Conservation (phyloP, 2,888 invertebrate genomes). For the Zhuqinia jingwanae region DNA sequence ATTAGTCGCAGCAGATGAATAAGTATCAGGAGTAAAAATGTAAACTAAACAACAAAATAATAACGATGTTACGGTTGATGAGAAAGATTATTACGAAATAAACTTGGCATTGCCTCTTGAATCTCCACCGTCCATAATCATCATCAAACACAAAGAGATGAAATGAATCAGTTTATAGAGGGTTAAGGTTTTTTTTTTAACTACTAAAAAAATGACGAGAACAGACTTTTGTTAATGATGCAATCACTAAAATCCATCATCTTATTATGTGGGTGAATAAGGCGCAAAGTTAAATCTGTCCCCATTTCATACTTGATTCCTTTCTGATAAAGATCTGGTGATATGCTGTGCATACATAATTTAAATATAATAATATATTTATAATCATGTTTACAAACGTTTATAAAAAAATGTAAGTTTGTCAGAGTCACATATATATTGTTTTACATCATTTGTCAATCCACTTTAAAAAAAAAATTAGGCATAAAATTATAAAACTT, state of each 20-base stretch:
- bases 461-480: too few relatives aligned
- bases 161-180: background rate
- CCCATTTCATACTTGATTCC: conserved; percentile 46
- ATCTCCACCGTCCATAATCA: conserved; percentile 12
- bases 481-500: too few relatives aligned
- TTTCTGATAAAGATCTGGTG: conserved; percentile 35
- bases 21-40: background rate
- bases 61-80: conserved; percentile 48
- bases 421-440: too few relatives aligned
- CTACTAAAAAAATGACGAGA: too few relatives aligned
- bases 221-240: background rate
- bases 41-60: conserved; percentile 7
- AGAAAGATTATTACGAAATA: conserved; percentile 47
- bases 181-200: too few relatives aligned
- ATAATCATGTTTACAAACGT: too few relatives aligned
- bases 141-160: background rate
- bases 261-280: background rate
- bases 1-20: background rate
- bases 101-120: conserved; percentile 58
- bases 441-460: too few relatives aligned
- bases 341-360: conserved; percentile 10
- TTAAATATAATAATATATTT: too few relatives aligned
- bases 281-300: conserved; percentile 28
- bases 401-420: too few relatives aligned
- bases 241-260: background rate